These are phyloP conservation scores for Pristionchus maxplancki DNA, from an alignment of 2,888 invertebrate species.

Conservation along the genomic window DNA sequence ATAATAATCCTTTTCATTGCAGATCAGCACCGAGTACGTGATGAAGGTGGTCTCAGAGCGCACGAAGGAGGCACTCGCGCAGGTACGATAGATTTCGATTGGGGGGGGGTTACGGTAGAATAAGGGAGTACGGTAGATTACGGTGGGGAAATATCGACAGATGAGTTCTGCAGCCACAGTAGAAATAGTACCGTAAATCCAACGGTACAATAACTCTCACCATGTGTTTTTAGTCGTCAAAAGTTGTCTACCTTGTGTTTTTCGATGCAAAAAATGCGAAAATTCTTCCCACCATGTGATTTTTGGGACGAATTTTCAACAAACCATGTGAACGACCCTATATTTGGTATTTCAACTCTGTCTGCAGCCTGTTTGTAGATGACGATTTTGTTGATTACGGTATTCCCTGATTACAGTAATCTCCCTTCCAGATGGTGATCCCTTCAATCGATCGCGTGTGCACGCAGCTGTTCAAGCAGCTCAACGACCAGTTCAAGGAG, in stretches of 20 bases:
- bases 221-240: too few species aligned
- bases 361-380: too few species aligned
- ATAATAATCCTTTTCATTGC: background rate
- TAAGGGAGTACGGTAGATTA: background rate
- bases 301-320: too few species aligned
- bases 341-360: too few species aligned
- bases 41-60: constrained; percentile 53
- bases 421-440: constrained; percentile 55
- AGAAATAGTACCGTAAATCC: too few species aligned
- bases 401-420: background rate
- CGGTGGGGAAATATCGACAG: background rate
- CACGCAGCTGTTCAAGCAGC: constrained; percentile 86
- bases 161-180: background rate
- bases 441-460: constrained; percentile 70
- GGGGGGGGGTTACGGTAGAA: background rate
- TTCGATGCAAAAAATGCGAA: too few species aligned
- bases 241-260: too few species aligned
- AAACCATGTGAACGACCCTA: too few species aligned
- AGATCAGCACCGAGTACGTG: constrained; percentile 52
- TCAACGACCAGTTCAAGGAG: constrained; percentile 89
- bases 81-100: constrained; percentile 7
- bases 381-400: background rate
- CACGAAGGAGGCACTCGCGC: constrained; percentile 52
- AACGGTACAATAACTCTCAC: too few species aligned
- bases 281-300: too few species aligned